These are phyloP conservation scores for Ceyx margarethae DNA, from an alignment of 2,113 vertebrate genomes.

Conservation along the genomic window DNA sequence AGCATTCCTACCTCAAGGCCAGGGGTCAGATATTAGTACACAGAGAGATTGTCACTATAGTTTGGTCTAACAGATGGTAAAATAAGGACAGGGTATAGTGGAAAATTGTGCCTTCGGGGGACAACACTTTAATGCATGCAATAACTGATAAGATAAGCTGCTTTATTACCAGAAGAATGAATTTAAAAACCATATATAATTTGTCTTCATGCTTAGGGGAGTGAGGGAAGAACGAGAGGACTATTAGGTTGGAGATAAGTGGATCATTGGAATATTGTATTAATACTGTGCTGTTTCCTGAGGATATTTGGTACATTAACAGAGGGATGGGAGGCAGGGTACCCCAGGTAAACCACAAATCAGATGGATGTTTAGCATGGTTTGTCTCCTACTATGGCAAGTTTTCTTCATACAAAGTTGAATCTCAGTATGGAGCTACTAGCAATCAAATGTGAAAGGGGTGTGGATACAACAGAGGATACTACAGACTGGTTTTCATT, in stretches of 20 bases:
- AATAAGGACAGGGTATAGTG: background rate
- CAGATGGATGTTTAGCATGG: background rate
- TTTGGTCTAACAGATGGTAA: conserved; percentile 7
- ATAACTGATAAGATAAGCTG: conserved; percentile 52
- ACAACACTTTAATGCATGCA: conserved; percentile 21
- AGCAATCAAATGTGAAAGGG: background rate
- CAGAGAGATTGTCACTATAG: background rate
- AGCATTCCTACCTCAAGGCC: conserved; percentile 23
- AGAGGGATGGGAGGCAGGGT: background rate
- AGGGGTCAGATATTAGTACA: conserved; percentile 33
- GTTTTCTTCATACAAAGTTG: background rate
- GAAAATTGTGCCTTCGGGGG: conserved; percentile 19
- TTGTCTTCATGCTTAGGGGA: conserved; percentile 31
- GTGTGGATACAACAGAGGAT: background rate
- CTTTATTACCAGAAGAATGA: conserved; percentile 54
- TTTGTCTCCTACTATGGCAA: background rate
- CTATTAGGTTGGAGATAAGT: conserved; percentile 26
- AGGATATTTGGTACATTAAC: background rate
- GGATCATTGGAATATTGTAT: conserved; percentile 3
- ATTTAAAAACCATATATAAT: conserved; percentile 56
- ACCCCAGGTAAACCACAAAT: background rate
- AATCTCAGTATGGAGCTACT: background rate
- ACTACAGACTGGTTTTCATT: background rate
- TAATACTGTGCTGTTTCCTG: background rate
- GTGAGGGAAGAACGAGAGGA: background rate